These are phyloP conservation scores for Eupithecia insigniata DNA, from an alignment of 2,888 invertebrate species.

Conservation along the genomic window DNA sequence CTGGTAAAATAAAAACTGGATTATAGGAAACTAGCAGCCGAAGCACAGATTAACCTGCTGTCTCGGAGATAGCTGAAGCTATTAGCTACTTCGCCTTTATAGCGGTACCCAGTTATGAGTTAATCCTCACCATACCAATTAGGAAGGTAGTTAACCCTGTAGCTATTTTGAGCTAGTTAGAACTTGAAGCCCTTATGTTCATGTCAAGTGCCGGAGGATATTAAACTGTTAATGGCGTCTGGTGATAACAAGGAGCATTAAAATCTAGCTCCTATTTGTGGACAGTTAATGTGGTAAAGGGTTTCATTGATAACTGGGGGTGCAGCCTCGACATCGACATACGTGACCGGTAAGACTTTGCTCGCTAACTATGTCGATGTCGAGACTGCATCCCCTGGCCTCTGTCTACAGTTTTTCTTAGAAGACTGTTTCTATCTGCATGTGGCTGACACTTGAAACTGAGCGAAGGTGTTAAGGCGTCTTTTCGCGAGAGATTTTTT, in stretches of 20 bases:
- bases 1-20: neutral
- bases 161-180: conserved; percentile 23
- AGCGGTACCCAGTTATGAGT: conserved; percentile 9
- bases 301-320: conserved; percentile 16
- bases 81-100: neutral
- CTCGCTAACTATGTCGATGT: too few relatives aligned
- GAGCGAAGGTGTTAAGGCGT: neutral
- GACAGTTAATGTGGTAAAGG: conserved; percentile 1
- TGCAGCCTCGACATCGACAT: too few relatives aligned
- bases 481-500: neutral
- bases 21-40: neutral
- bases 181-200: conserved; percentile 27
- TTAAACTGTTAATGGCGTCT: conserved; percentile 33
- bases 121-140: conserved; percentile 9
- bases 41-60: neutral
- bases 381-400: too few relatives aligned
- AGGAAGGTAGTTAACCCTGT: conserved; percentile 10
- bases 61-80: neutral
- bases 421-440: neutral
- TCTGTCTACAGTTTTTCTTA: neutral
- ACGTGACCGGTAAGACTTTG: too few relatives aligned
- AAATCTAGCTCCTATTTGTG: conserved; percentile 24
- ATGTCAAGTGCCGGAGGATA: conserved; percentile 30
- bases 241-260: conserved; percentile 27
- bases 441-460: neutral